Conservation (phyloP, 2,888 invertebrate species). For the Phorcus lineatus region DNA sequence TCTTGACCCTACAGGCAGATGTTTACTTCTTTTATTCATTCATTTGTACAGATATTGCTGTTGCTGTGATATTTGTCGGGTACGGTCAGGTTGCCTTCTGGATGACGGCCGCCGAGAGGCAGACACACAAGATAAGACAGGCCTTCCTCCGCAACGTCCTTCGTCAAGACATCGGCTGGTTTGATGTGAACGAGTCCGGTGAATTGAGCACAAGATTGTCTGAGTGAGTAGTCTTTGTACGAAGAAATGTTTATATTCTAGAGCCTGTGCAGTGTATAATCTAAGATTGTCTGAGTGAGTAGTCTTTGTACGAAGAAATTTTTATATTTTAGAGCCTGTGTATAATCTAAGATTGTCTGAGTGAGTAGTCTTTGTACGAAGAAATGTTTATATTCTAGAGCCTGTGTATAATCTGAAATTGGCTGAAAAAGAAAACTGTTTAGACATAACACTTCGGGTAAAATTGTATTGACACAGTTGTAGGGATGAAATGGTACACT, state of each 20-base stretch:
- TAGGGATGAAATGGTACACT: too few species aligned
- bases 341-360: conserved; percentile 69
- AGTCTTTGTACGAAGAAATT: too few species aligned
- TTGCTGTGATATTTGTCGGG: conserved; percentile 64
- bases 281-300: conserved; percentile 68
- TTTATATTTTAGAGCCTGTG: conserved; percentile 31
- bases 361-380: conserved; percentile 48
- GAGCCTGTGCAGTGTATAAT: too few species aligned
- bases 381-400: too few species aligned
- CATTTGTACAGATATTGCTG: conserved; percentile 61
- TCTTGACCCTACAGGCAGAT: too few species aligned
- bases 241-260: too few species aligned
- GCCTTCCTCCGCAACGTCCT: conserved; percentile 74
- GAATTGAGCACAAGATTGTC: conserved; percentile 71
- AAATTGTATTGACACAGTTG: too few species aligned
- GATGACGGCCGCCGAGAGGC: conserved; percentile 75
- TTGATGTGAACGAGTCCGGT: conserved; percentile 71
- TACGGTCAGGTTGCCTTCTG: conserved; percentile 74
- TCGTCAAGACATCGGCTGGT: conserved; percentile 74
- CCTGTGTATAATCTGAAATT: too few species aligned
- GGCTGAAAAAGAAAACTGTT: too few species aligned
- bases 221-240: conserved; percentile 56
- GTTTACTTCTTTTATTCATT: too few species aligned
- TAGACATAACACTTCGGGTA: too few species aligned
- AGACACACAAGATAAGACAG: conserved; percentile 76